Conservation (phyloP, 1,140 invertebrate species). For the Bombus cullumanus region DNA sequence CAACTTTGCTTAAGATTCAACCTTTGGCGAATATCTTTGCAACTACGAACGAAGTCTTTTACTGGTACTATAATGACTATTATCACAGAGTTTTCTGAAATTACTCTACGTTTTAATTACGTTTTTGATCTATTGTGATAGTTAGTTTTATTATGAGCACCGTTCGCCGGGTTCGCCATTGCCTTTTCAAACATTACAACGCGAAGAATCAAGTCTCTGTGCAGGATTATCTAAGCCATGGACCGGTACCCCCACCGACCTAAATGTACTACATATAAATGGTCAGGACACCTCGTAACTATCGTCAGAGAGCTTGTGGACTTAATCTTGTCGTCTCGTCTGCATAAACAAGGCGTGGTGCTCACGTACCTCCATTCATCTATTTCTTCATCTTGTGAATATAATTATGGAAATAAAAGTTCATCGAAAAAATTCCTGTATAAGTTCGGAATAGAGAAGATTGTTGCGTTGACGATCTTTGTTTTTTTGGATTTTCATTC, state of each 20-base stretch:
- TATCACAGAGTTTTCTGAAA: not conserved
- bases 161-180: not conserved
- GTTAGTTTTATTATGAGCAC: not conserved
- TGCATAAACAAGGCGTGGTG: not conserved
- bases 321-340: conserved; percentile 53
- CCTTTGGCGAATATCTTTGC: too few relatives aligned
- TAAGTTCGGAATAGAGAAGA: not conserved
- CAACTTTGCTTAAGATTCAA: too few relatives aligned
- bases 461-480: not conserved
- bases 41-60: too few relatives aligned
- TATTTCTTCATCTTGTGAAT: not conserved
- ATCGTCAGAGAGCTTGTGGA: conserved; percentile 76
- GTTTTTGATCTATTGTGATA: not conserved
- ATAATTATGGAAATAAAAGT: not conserved
- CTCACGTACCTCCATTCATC: not conserved
- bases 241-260: conserved; percentile 80
- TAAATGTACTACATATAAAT: conserved; percentile 82
- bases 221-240: conserved; percentile 66
- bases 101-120: not conserved
- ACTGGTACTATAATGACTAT: not conserved
- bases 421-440: not conserved
- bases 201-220: conserved; percentile 50
- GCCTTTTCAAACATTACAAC: not conserved
- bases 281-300: conserved; percentile 79
- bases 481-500: not conserved